These are phyloP conservation scores for Pogonocherus hispidulus DNA, from an alignment of 2,888 invertebrate species.

Conservation along the genomic window DNA sequence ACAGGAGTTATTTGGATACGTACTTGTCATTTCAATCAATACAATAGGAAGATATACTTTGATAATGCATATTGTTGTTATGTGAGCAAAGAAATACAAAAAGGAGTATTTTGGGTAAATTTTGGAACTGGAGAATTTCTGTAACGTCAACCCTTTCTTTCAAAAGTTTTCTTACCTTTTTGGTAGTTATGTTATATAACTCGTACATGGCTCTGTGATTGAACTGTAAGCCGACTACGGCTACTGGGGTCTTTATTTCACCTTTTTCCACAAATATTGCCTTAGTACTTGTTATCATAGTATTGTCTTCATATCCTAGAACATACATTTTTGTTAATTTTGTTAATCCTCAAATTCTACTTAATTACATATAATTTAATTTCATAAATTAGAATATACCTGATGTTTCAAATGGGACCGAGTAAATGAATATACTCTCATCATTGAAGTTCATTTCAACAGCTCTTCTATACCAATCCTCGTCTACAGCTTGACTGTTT, in stretches of 20 bases:
- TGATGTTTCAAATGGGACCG: slow-evolving; percentile 78
- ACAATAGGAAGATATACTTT: no score
- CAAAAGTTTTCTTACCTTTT: slow-evolving; percentile 77
- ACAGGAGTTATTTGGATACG: no score
- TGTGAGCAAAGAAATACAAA: no score
- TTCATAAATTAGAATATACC: slow-evolving; percentile 42
- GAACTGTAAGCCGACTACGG: slow-evolving; percentile 85
- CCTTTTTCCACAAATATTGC: slow-evolving; percentile 79
- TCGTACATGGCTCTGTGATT: slow-evolving; percentile 82
- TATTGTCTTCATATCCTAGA: slow-evolving; percentile 69
- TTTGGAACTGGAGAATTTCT: neutral
- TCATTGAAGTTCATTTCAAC: slow-evolving; percentile 86
- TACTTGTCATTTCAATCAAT: no score
- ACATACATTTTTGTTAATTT: no score
- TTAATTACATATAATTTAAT: neutral
- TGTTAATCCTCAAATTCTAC: neutral
- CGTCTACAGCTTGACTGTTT: slow-evolving; percentile 84
- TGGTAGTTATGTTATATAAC: slow-evolving; percentile 85
- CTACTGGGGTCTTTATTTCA: slow-evolving; percentile 76
- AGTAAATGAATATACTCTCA: slow-evolving; percentile 85
- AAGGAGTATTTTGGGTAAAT: no score
- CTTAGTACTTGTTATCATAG: slow-evolving; percentile 86
- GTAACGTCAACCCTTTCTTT: slow-evolving; percentile 26
- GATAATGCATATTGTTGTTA: no score
- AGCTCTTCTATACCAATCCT: slow-evolving; percentile 89